Conservation (phyloP, 53 echinoderm and acorn worm genomes). For the Mesocentrotus franciscanus region DNA sequence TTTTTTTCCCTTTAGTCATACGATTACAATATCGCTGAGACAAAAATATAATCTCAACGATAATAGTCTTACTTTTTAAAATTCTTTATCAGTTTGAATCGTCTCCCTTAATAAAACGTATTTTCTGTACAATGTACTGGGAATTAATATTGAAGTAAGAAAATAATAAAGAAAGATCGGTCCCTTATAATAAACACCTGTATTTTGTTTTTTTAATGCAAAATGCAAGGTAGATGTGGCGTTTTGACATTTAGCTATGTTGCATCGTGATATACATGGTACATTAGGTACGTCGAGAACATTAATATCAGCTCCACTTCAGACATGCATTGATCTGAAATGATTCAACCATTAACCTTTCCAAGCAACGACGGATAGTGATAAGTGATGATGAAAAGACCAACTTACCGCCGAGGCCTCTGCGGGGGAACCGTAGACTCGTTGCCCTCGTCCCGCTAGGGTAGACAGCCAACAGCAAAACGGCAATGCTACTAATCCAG, state of each 20-base stretch:
- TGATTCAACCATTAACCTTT: conserved; percentile 10
- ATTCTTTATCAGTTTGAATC: too few species aligned
- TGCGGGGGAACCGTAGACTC: not conserved
- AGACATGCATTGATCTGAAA: conserved; percentile 18
- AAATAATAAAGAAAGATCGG: too few species aligned
- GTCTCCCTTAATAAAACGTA: too few species aligned
- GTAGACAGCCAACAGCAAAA: conserved; percentile 25
- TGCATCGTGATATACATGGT: not conserved
- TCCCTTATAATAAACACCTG: not conserved
- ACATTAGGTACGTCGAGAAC: not conserved
- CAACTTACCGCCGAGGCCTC: conserved; percentile 23
- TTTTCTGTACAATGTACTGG: too few species aligned
- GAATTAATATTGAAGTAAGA: too few species aligned
- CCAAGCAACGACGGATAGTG: not conserved
- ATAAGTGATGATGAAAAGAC: not conserved
- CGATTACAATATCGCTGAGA: too few species aligned
- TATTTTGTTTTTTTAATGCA: not conserved
- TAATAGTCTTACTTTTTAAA: too few species aligned
- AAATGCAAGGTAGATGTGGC: not conserved
- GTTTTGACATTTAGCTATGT: not conserved
- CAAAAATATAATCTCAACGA: too few species aligned
- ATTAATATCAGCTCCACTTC: not conserved
- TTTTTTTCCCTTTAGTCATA: too few species aligned
- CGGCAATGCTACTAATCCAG: conserved; percentile 9
- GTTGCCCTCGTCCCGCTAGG: conserved; percentile 20